Conservation (phyloP, 2,797 vertebrate genomes). For the Pelochelys cantorii region DNA sequence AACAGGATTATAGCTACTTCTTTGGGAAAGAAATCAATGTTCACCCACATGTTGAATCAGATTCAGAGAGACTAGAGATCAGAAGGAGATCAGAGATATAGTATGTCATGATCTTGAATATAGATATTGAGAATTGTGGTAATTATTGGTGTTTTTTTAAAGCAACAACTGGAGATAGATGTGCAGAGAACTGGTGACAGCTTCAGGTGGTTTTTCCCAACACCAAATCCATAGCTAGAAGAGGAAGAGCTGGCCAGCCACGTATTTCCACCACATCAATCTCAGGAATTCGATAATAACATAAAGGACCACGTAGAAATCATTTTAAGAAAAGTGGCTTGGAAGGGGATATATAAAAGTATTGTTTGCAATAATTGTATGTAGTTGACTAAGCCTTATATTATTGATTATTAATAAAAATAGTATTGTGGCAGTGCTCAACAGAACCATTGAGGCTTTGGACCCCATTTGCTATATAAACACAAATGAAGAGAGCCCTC, state of each 20-base stretch:
- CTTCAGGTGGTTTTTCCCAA: neutral
- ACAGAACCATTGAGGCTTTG: neutral
- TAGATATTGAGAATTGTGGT: constrained; percentile 53
- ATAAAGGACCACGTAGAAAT: fast-evolving
- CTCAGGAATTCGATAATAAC: neutral
- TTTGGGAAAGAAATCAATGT: constrained; percentile 64
- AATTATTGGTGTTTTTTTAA: constrained; percentile 39
- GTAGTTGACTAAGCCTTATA: neutral
- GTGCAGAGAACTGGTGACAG: neutral
- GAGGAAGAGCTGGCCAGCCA: neutral
- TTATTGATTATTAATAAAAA: neutral
- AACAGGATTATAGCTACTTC: constrained; percentile 62
- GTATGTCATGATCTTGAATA: constrained; percentile 44
- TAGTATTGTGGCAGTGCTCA: fast-evolving
- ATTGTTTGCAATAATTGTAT: neutral
- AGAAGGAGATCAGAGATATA: constrained; percentile 59
- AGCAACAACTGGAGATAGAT: constrained; percentile 17
- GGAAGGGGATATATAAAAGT: neutral
- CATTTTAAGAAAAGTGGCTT: neutral
- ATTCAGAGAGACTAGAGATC: constrained; percentile 49
- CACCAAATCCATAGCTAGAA: neutral
- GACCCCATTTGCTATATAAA: neutral
- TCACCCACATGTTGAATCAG: constrained; percentile 39
- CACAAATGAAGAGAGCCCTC: neutral
- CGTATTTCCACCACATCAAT: fast-evolving